These are phyloP conservation scores for Danio kyathit DNA, from an alignment of 2,797 vertebrate genomes.

Conservation along the genomic window DNA sequence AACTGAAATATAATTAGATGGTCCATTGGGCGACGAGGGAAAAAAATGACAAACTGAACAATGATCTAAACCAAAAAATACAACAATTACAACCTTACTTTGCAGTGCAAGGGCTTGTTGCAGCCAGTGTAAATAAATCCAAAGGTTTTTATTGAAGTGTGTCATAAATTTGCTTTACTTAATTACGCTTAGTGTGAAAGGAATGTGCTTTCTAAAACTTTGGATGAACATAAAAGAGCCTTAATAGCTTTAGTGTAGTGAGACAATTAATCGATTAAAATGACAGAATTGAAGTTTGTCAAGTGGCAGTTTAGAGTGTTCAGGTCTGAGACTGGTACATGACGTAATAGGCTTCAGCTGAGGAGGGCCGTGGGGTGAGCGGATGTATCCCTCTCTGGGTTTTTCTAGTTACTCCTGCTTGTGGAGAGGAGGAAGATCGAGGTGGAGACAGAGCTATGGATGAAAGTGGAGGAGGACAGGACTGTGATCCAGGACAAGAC, in stretches of 20 bases:
- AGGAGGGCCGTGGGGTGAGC: conserved; percentile 41
- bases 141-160: too few species aligned
- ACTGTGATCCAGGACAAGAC: conserved; percentile 73
- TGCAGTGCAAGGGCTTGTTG: too few species aligned
- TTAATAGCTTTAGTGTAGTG: background rate
- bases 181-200: too few species aligned
- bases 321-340: conserved; percentile 63
- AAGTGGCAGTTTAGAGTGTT: conserved; percentile 23
- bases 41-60: too few species aligned
- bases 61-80: too few species aligned
- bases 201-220: background rate
- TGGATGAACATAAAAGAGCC: background rate
- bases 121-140: too few species aligned
- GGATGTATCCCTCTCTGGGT: conserved; percentile 44
- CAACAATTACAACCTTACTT: too few species aligned
- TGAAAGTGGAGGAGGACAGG: conserved; percentile 46
- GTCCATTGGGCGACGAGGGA: too few species aligned
- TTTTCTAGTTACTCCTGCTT: conserved; percentile 81
- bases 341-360: conserved; percentile 57
- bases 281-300: too few species aligned
- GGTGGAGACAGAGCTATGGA: conserved; percentile 38
- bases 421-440: conserved; percentile 72
- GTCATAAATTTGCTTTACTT: too few species aligned
- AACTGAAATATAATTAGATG: too few species aligned
- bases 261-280: background rate